Conservation (phyloP, 2,797 vertebrate species). For the Leptodactylus fallax region DNA sequence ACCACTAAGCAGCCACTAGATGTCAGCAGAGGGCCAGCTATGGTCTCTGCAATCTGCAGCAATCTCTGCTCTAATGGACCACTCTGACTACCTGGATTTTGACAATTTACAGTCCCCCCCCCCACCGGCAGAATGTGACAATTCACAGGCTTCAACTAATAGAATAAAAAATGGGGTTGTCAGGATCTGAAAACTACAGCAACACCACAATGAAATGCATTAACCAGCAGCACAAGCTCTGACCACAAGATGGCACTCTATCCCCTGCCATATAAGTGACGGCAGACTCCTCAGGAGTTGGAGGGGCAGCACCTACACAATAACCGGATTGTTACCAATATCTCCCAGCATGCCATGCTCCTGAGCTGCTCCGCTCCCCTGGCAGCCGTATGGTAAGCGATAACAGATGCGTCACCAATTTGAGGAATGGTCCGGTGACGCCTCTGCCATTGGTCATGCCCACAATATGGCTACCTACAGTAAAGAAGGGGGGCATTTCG, state of each 20-base stretch:
- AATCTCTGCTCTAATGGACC: background rate
- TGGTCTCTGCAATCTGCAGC: background rate
- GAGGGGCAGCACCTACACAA: background rate
- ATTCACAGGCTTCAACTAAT: no score
- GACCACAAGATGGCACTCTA: background rate
- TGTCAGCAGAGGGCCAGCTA: background rate
- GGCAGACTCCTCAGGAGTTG: background rate
- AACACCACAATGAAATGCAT: background rate
- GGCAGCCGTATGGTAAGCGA: background rate
- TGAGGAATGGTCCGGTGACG: background rate
- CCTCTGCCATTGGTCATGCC: background rate
- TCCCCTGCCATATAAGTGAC: background rate
- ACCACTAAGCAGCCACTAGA: background rate
- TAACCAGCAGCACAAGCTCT: background rate
- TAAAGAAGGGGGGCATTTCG: background rate
- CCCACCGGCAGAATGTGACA: no score
- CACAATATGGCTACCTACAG: background rate
- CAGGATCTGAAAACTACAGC: background rate
- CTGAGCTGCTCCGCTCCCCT: background rate
- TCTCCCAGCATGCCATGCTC: constrained; percentile 18
- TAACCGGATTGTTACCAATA: background rate
- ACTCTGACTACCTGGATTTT: no score
- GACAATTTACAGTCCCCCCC: no score
- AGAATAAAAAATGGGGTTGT: background rate
- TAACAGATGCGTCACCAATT: background rate